Conservation (phyloP, 2,797 vertebrate genomes). For the Malurus leucopterus region DNA sequence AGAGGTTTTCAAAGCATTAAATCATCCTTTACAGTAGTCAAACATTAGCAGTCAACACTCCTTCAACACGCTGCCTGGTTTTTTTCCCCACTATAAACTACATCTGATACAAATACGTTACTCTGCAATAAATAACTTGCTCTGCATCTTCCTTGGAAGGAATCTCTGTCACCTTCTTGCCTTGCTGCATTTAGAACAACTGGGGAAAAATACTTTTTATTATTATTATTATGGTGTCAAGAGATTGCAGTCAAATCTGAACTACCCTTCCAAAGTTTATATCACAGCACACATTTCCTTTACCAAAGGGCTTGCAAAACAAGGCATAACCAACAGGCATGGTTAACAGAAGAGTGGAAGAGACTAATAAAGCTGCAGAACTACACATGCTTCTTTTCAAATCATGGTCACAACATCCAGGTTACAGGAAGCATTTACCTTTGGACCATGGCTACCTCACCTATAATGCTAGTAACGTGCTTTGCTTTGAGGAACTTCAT, state of each 20-base stretch:
- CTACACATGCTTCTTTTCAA: accelerated
- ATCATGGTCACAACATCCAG: not conserved
- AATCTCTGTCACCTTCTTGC: not conserved
- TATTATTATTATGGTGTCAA: not conserved
- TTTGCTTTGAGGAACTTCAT: not conserved
- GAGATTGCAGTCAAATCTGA: not conserved
- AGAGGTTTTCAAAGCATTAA: not conserved
- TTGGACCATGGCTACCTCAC: not conserved
- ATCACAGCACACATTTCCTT: not conserved
- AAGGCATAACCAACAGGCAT: not conserved
- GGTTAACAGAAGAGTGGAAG: not conserved
- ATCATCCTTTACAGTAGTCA: not conserved
- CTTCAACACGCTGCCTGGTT: not conserved
- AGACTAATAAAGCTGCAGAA: not conserved
- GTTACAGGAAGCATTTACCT: not conserved
- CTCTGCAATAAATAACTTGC: not conserved
- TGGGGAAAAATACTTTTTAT: not conserved
- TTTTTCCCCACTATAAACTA: not conserved
- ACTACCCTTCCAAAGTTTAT: not conserved
- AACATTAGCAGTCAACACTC: not conserved
- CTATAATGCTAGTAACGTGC: accelerated
- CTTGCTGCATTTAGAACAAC: not conserved
- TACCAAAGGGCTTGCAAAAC: not conserved
- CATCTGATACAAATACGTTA: not conserved
- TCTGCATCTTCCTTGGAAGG: not conserved